Base-by-base conservation (phyloP, 2,888 invertebrate species). In the Erebia ligea region DNA sequence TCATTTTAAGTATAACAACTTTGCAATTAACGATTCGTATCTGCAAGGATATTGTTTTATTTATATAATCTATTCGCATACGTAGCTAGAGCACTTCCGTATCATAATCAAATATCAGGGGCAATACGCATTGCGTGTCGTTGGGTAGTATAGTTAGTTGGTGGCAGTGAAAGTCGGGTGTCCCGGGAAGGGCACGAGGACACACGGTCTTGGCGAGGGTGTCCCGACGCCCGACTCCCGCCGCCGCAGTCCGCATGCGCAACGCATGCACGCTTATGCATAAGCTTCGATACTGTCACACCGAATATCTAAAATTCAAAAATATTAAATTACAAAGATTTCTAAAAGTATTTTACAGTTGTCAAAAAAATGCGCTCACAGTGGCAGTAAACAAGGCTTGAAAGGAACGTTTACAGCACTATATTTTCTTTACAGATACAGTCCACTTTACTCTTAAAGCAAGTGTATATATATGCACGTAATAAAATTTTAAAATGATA, bases 151-250 rank as follows among this genome's bases (percentile, higher is more conserved):
- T 58, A 45, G 21, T 62, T 62, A 67, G 67, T 74, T 78, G 81
- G 79, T 78, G 80, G 86, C 85, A 91, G 92, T 91, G 91, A 92
- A 92, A 92, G 91, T 91, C 86, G 83, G 81, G 79, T 83, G 80
- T 78, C 80, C 82, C 82, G 86, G 85, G 85, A 90, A 91, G 92
- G 92, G 91, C 91, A 92, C 89, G 87, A 82, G 91, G 91, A 83
- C 92, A 91, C 82, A 78, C 74, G 76, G 77, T 75, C 74, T 74
- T 74, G 73, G 57, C 75, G 76, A 79, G 80, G 79, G 79, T 77
- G 80, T 78, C 75, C 75, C 75, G 74, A 66, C 65, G 68, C 70
- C 73, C 73, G 65, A 64, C 65, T 70, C 70, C 73, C 73, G 68
- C 65, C 63, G 72, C 57, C 74, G 74, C 72, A 73, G 76, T 73